Evolutionary conservation across 2,888 invertebrate genomes (phyloP).

Genomic region (Phragmatobia fuliginosa): DNA sequence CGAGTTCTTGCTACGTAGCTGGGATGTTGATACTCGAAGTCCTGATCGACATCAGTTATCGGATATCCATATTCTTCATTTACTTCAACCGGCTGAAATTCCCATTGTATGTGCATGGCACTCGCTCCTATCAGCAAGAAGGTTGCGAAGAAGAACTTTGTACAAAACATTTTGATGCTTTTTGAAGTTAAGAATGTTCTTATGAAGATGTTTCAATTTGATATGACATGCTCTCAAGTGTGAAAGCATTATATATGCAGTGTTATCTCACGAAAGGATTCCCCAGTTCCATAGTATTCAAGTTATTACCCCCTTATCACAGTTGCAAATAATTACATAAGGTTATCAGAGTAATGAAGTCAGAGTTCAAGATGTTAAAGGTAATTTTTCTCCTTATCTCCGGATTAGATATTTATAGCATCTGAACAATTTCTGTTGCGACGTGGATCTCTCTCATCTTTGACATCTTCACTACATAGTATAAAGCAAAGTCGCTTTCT

Average conservation of each 20-base stretch:
- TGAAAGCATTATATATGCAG: neutral
- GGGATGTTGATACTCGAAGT: conserved; percentile 11
- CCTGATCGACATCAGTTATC: neutral
- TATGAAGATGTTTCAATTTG: neutral
- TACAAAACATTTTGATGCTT: conserved; percentile 8
- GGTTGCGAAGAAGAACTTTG: conserved; percentile 24
- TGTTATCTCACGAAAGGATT: neutral
- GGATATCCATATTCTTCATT: conserved; percentile 19
- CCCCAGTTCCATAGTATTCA: neutral
- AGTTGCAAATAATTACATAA: neutral
- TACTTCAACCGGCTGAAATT: conserved; percentile 5
- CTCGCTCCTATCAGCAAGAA: conserved; percentile 23
- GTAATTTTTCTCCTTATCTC: neutral
- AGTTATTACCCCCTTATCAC: neutral
- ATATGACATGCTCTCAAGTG: neutral
- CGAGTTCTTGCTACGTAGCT: conserved; percentile 14
- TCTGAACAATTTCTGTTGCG: neutral
- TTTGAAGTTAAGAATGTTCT: neutral
- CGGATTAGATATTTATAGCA: neutral
- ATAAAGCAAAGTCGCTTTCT: too few relatives aligned
- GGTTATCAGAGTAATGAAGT: neutral
- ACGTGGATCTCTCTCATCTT: neutral
- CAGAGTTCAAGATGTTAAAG: conserved; percentile 29
- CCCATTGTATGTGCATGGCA: conserved; percentile 30
- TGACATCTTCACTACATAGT: too few relatives aligned